Evolutionary conservation across 1,140 invertebrate genomes (phyloP), one percentile per base, ranked within the genome.

Genomic region (Belonocnema kinseyi): DNA sequence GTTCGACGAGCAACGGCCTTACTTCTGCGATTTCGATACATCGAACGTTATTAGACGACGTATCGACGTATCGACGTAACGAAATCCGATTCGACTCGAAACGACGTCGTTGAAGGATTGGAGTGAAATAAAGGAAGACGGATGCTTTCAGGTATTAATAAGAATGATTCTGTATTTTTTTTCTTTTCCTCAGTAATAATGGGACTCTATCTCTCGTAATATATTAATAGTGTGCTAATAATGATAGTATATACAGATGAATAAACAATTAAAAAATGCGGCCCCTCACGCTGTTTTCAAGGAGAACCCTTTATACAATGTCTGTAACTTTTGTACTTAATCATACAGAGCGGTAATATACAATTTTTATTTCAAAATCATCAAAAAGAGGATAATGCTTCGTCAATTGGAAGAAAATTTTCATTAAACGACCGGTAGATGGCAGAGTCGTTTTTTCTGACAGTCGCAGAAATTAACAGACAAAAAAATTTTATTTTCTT

Each of bases 231-330:
- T 91, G 89, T 86, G 84, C 88, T 91, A 91, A 87, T 90, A 86
- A 88, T 89, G 88, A 87, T 87, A 86, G 82, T 91, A 91, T 91
- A 90, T 91, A 91, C 90, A 91, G 85, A 91, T 91, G 88, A 83
- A 86, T 89, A 83, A 73, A 80, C 81, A 89, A 91, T 33, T 88
- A 89, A 89, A 90, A 86, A 88, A 80, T 50, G 66, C 74, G 77
- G 74, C 53, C 79, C 77, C 77, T 72, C 50, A 81, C 6, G 61
- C 33, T 40, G 40, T 74, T 58, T 53, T 54, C n/a, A 58, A 73
- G 50, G 71, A 84, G 73, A 82, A 83, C 82, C 76, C 75, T 85
- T 82, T 85, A 84, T 86, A 85, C 85, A 85, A 74, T 78, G 71
- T 82, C 52, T 74, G 82, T 82, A 85, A 79, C 75, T 72, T 87